These are phyloP conservation scores for Mormoops blainvillei DNA, from an alignment of 2,113 vertebrate species.

Conservation along the genomic window DNA sequence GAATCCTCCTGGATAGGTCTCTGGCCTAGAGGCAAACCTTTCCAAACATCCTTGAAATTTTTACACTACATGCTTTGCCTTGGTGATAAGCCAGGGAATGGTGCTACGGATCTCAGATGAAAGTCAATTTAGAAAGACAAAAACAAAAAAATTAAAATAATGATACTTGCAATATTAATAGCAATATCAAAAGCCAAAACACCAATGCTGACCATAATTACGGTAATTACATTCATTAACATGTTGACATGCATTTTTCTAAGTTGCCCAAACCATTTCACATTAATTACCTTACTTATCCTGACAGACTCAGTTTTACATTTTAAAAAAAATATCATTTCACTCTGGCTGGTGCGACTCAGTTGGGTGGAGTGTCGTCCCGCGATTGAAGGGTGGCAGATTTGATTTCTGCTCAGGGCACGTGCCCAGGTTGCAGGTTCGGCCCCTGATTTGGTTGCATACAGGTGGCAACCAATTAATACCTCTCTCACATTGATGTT, in stretches of 20 bases:
- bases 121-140: constrained; percentile 13
- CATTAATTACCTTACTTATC: neutral
- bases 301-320: neutral
- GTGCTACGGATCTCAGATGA: neutral
- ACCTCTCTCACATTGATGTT: too few relatives aligned
- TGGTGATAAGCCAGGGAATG: neutral
- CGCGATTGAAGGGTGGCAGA: too few relatives aligned
- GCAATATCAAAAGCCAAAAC: neutral
- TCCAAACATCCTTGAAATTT: neutral
- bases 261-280: neutral
- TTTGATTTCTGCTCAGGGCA: too few relatives aligned
- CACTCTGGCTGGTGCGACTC: too few relatives aligned
- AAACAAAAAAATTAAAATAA: neutral
- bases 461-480: too few relatives aligned
- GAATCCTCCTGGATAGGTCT: neutral
- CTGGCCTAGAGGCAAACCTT: neutral
- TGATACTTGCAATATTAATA: neutral
- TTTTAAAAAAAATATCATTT: neutral
- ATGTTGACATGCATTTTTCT: neutral
- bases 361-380: too few relatives aligned
- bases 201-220: neutral
- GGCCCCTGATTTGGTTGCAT: too few relatives aligned
- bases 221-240: neutral
- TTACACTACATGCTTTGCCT: neutral
- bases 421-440: too few relatives aligned